A percentile compares a stretch with the other conserved stretches of the same genome.
These are phyloP conservation scores for Drosophila ezoana DNA, from an alignment of 2,888 invertebrate species.

Conservation along the genomic window DNA sequence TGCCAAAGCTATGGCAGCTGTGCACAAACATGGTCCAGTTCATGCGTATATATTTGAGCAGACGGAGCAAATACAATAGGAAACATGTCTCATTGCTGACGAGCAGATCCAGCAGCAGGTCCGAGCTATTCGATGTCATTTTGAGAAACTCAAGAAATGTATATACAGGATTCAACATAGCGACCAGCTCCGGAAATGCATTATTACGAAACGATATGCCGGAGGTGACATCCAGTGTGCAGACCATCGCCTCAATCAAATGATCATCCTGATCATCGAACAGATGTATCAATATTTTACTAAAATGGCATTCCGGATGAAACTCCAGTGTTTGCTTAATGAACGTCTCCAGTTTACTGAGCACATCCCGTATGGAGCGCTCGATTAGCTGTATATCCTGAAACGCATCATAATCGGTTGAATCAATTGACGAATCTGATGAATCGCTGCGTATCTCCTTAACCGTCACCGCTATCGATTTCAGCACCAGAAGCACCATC, in stretches of 20 bases:
- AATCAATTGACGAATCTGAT: conserved; percentile 93
- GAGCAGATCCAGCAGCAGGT: conserved; percentile 92
- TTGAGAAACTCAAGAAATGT: conserved; percentile 95
- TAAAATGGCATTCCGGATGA: conserved; percentile 94
- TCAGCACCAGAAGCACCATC: conserved; percentile 93
- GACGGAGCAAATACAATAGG: conserved; percentile 92
- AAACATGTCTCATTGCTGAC: conserved; percentile 97
- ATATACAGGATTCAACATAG: conserved; percentile 93
- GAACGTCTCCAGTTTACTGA: conserved; percentile 92
- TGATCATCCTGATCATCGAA: conserved; percentile 97
- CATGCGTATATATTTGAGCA: conserved; percentile 92
- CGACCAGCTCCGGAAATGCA: conserved; percentile 91
- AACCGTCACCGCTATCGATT: conserved; percentile 95
- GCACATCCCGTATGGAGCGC: conserved; percentile 92
- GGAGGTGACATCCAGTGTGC: conserved; percentile 94
- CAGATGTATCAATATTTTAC: conserved; percentile 94
- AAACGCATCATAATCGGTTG: conserved; percentile 93
- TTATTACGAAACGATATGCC: conserved; percentile 93
- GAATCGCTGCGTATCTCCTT: conserved; percentile 95
- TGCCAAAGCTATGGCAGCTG: conserved; percentile 88
- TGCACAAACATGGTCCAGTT: conserved; percentile 94
- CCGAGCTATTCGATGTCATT: conserved; percentile 92
- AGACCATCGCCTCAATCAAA: conserved; percentile 96
- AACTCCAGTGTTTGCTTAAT: conserved; percentile 93
- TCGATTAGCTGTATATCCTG: conserved; percentile 96